A percentile compares a stretch with the other conserved stretches of the same genome.
These are phyloP conservation scores for Pangasius krempfi DNA, from an alignment of 2,797 vertebrate species.

Conservation along the genomic window DNA sequence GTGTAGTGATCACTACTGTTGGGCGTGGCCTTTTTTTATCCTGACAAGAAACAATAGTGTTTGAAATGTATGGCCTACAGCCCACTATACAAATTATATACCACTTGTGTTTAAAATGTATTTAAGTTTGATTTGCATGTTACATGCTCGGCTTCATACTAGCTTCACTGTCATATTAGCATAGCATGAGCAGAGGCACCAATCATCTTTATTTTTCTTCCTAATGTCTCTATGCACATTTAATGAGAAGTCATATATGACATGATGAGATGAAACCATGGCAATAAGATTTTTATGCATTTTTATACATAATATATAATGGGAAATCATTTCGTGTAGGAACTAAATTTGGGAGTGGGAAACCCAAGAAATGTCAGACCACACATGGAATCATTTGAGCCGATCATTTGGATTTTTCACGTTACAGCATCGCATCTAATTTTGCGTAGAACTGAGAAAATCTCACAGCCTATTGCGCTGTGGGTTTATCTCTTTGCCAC, in stretches of 20 bases:
- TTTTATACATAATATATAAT: not conserved
- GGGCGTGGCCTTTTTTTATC: not conserved
- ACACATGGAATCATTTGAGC: not conserved
- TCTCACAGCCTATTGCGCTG: no score
- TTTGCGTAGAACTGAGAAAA: not conserved
- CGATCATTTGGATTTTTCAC: not conserved
- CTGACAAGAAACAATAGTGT: not conserved
- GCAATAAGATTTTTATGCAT: not conserved
- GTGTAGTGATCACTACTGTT: not conserved
- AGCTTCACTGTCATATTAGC: not conserved
- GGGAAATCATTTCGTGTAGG: not conserved
- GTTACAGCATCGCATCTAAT: not conserved
- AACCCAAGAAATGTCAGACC: not conserved
- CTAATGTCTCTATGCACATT: not conserved
- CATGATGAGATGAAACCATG: not conserved
- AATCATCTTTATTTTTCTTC: not conserved
- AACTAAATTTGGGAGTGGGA: not conserved
- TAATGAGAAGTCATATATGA: not conserved
- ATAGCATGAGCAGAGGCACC: not conserved
- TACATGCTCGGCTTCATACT: not conserved
- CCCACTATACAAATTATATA: not conserved
- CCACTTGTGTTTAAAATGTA: not conserved
- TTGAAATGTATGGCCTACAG: not conserved
- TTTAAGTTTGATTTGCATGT: not conserved
- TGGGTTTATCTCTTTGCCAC: no score